Conservation (phyloP, 1,140 invertebrate genomes). For the Galendromus occidentalis region DNA sequence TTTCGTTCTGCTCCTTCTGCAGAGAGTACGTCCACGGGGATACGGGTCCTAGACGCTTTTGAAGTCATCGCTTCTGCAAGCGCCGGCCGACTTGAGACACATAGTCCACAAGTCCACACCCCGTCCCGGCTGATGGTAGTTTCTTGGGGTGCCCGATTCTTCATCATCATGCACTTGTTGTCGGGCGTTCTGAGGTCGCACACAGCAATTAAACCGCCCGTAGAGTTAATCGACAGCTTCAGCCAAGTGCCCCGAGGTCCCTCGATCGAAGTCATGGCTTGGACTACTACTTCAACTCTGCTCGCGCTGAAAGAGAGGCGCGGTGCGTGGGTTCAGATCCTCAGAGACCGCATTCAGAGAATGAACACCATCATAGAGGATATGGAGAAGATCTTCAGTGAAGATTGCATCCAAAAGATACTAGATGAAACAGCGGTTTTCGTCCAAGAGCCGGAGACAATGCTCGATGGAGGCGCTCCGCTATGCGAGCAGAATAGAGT, state of each 20-base stretch:
- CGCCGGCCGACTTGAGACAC: background rate
- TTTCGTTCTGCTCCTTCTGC: background rate
- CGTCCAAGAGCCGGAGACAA: background rate
- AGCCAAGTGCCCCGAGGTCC: background rate
- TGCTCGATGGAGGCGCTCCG: background rate
- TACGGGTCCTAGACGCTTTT: background rate
- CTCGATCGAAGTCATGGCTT: background rate
- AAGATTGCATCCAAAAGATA: background rate
- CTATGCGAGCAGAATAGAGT: background rate
- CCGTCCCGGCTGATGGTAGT: background rate
- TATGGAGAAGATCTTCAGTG: background rate
- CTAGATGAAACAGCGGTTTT: background rate
- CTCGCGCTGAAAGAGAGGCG: background rate
- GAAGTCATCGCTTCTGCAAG: background rate
- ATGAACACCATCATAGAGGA: background rate
- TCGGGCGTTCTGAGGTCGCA: background rate
- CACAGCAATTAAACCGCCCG: background rate
- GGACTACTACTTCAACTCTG: background rate
- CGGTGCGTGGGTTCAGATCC: background rate
- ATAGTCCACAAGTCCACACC: background rate
- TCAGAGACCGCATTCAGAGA: background rate
- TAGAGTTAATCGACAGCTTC: background rate
- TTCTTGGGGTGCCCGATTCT: background rate
- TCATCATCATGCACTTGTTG: background rate
- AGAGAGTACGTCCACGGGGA: background rate